A percentile compares a stretch with the other conserved stretches of the same genome.
Conservation (phyloP, 2,888 invertebrate genomes). For the Drosophila gaucha region DNA sequence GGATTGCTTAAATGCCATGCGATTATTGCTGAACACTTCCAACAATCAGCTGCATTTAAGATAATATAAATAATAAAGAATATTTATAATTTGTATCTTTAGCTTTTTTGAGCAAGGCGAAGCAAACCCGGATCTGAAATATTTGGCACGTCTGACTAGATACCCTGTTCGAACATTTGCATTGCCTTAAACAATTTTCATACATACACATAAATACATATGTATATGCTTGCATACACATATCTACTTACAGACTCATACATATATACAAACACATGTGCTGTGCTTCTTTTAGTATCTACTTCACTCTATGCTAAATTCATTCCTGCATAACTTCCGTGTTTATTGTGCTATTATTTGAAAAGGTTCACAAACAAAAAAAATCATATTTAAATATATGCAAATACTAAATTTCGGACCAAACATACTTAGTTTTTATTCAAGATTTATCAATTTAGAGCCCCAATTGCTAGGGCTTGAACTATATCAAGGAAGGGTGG, state of each 20-base stretch:
- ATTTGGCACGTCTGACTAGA: no score
- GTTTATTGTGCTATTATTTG: neutral
- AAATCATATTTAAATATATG: neutral
- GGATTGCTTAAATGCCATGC: constrained; percentile 15
- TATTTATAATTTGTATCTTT: neutral
- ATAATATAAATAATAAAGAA: neutral
- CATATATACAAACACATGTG: neutral
- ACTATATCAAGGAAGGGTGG: neutral
- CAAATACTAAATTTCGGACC: neutral
- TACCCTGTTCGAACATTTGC: neutral
- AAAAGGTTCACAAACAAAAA: neutral
- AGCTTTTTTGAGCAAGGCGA: neutral
- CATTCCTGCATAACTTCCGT: constrained; percentile 6
- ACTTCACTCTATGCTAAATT: neutral
- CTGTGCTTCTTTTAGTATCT: neutral
- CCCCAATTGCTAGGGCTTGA: neutral
- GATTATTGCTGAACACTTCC: constrained; percentile 8
- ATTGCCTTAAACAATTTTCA: neutral
- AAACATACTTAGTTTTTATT: neutral
- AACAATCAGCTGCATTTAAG: constrained; percentile 7
- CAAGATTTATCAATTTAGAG: neutral
- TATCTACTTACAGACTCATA: neutral
- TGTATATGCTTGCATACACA: no score
- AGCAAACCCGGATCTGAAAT: neutral
- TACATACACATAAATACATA: neutral